Evolutionary conservation across 2,888 invertebrate species (phyloP).

Genomic region (Eristalis arbustorum): DNA sequence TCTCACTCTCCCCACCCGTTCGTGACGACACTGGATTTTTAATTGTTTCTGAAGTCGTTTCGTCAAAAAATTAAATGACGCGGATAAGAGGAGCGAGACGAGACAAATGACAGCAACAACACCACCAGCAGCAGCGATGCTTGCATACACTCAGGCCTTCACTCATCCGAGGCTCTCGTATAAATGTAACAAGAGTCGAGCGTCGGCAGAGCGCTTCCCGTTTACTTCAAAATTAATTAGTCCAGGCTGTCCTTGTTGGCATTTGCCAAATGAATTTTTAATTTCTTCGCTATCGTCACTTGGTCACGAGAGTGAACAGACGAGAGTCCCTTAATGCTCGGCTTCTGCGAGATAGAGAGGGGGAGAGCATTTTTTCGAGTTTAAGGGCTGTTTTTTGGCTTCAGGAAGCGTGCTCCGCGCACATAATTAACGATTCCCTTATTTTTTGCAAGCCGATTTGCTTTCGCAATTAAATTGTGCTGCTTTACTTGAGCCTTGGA

Average conservation of each 20-base stretch:
- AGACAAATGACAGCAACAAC: slow-evolving; percentile 2
- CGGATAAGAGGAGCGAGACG: background rate
- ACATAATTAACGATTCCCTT: too few species aligned
- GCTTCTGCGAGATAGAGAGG: background rate
- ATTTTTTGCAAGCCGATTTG: background rate
- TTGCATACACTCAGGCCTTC: background rate
- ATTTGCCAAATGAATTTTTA: slow-evolving; percentile 44
- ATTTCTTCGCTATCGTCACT: slow-evolving; percentile 25
- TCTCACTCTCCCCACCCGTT: background rate
- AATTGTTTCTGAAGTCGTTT: slow-evolving; percentile 27
- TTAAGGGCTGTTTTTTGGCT: background rate
- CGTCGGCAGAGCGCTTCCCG: background rate
- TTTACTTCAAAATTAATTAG: slow-evolving; percentile 40
- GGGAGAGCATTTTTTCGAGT: background rate
- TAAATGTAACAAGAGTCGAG: background rate
- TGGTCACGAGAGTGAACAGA: slow-evolving; percentile 1
- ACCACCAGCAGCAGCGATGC: background rate
- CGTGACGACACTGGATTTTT: slow-evolving; percentile 2
- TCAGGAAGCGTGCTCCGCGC: background rate
- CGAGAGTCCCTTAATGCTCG: background rate
- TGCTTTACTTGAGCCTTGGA: background rate
- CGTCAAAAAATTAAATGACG: slow-evolving; percentile 17
- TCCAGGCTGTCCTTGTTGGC: slow-evolving; percentile 6
- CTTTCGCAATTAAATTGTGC: background rate
- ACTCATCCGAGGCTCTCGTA: background rate